Evolutionary conservation across 2,113 vertebrate species (phyloP).

Genomic region (Phylloscopus trochiloides): DNA sequence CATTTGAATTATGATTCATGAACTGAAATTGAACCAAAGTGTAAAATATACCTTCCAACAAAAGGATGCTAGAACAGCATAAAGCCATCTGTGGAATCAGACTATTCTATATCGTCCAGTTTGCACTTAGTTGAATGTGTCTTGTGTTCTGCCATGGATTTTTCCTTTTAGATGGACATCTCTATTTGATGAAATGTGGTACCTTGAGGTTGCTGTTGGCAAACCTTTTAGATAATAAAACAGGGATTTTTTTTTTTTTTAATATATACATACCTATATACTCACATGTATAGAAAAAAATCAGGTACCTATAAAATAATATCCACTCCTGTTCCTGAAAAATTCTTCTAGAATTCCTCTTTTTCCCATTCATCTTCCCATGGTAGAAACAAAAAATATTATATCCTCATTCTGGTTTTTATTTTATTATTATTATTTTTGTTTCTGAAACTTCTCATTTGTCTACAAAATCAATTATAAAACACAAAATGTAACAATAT

Average conservation of each 20-base stretch:
- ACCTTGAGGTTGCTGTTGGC: background rate
- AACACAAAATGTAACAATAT: background rate
- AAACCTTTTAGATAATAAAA: background rate
- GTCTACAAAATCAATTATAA: background rate
- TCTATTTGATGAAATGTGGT: background rate
- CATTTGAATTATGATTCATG: background rate
- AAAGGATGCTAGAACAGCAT: background rate
- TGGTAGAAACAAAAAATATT: background rate
- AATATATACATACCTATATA: too few species aligned
- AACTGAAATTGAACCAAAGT: background rate
- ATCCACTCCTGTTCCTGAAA: background rate
- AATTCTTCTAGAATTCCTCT: background rate
- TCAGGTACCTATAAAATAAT: background rate
- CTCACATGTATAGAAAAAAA: rapidly evolving
- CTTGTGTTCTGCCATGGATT: background rate
- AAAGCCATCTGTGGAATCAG: background rate
- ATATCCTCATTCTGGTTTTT: background rate
- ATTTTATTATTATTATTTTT: too few species aligned
- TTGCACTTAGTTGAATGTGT: background rate
- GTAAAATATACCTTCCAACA: background rate
- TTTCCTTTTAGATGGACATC: background rate
- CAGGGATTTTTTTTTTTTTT: rapidly evolving
- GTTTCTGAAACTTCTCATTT: background rate
- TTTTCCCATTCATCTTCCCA: background rate
- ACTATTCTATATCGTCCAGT: background rate